Conservation (phyloP, 2,888 invertebrate genomes). For the Melangyna quadrimaculata region DNA sequence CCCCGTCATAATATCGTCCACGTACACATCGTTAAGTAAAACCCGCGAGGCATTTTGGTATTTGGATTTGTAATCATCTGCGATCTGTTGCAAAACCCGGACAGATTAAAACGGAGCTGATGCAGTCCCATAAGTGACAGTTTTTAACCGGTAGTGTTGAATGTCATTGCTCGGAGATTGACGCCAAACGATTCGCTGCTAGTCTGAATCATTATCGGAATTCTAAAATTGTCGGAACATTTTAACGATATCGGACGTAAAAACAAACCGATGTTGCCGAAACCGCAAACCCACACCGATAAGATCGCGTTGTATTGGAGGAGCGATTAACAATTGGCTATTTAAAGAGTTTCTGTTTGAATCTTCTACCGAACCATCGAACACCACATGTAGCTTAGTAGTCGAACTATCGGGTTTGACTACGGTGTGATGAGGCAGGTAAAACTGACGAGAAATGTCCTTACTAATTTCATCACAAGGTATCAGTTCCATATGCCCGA, state of each 20-base stretch:
- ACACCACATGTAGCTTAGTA: too few relatives aligned
- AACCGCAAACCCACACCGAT: slow-evolving; percentile 31
- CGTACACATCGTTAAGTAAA: too few relatives aligned
- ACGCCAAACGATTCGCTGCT: too few relatives aligned
- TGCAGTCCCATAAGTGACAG: slow-evolving; percentile 2
- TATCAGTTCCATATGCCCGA: too few relatives aligned
- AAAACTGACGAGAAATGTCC: slow-evolving; percentile 15
- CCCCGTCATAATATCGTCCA: too few relatives aligned
- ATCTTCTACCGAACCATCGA: too few relatives aligned
- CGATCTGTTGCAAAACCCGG: slow-evolving; percentile 56
- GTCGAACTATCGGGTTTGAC: slow-evolving; percentile 27
- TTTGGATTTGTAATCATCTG: too few relatives aligned
- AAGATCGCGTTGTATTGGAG: too few relatives aligned
- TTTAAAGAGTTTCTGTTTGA: too few relatives aligned
- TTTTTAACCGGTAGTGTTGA: slow-evolving; percentile 27
- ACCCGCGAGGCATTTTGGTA: too few relatives aligned
- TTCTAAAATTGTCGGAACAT: slow-evolving; percentile 59
- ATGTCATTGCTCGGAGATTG: too few relatives aligned
- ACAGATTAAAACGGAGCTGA: slow-evolving; percentile 31
- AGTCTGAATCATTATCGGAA: slow-evolving; percentile 15
- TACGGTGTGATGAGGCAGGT: slow-evolving; percentile 54
- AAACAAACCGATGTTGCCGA: slow-evolving; percentile 14
- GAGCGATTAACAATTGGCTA: too few relatives aligned
- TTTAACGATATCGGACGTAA: slow-evolving; percentile 56
- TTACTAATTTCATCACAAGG: background rate